phyloP scores from a whole-genome alignment of 2,113 vertebrate species.

The Carollia perspicillata region DNA sequence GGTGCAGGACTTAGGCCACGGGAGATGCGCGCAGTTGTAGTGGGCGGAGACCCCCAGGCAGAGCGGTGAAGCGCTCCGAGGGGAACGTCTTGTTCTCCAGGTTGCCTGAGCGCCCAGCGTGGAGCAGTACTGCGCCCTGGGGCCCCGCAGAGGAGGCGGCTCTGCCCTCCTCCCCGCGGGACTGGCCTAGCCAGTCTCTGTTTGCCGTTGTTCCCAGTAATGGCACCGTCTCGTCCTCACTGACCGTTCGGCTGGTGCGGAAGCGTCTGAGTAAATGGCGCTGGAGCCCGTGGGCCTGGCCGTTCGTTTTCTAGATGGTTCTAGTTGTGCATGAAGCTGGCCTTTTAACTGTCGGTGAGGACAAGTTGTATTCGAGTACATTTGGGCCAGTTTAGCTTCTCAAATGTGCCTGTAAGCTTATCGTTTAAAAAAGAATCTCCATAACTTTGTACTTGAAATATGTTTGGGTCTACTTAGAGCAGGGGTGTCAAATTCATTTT shows the following conservation, averaged over 20 bases:
- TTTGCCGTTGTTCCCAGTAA: not conserved
- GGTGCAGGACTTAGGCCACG: not conserved
- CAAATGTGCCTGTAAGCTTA: not conserved
- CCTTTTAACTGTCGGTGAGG: not conserved
- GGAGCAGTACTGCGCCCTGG: not conserved
- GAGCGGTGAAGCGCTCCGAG: not conserved
- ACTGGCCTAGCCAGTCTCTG: not conserved
- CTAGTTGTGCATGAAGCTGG: not conserved
- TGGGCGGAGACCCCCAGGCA: not conserved
- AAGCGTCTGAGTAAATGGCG: not conserved
- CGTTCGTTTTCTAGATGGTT: not conserved
- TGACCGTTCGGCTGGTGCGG: not conserved
- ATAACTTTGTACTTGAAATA: not conserved
- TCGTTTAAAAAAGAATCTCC: not conserved
- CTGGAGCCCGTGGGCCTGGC: no score
- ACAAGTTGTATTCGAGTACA: not conserved
- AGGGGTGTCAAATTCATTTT: no score
- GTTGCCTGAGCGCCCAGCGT: not conserved
- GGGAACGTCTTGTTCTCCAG: not conserved
- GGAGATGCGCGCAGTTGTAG: not conserved
- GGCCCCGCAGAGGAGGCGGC: no score
- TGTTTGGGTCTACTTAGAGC: not conserved
- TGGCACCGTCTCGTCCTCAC: not conserved
- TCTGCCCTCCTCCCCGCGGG: fast-evolving
- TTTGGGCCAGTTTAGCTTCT: not conserved